phyloP scores from a whole-genome alignment of 2,888 invertebrate species.

The Buathra laborator region DNA sequence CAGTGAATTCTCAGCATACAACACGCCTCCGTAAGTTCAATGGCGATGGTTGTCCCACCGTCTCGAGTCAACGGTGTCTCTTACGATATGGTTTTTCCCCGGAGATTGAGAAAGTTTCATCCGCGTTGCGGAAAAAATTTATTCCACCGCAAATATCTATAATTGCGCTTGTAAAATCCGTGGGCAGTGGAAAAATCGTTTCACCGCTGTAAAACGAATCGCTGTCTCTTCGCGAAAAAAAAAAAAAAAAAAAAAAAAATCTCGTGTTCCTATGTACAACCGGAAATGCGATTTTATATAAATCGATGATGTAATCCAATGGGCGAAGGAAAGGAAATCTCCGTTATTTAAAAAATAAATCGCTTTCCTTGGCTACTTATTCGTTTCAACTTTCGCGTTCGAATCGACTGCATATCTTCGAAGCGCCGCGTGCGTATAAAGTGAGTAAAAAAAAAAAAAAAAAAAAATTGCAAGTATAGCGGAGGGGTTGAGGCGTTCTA shows the following conservation, averaged over 20 bases:
- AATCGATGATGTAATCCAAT: slow-evolving; percentile 3
- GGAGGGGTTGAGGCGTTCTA: slow-evolving; percentile 47
- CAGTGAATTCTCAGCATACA: not conserved
- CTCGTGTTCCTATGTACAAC: slow-evolving; percentile 10
- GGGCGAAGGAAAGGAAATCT: slow-evolving; percentile 15
- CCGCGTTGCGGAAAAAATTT: slow-evolving; percentile 42
- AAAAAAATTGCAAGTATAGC: slow-evolving; percentile 27
- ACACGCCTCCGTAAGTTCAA: not conserved
- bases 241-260: not conserved
- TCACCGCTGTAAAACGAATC: not conserved
- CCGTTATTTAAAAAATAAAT: slow-evolving; percentile 65
- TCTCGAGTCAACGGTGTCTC: not conserved
- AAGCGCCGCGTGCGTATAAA: not conserved
- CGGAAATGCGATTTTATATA: not conserved
- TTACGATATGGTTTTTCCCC: slow-evolving; percentile 61
- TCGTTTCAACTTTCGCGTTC: slow-evolving; percentile 55
- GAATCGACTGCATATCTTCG: slow-evolving; percentile 26
- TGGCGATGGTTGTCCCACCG: not conserved
- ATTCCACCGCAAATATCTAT: not conserved
- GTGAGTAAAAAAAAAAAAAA: slow-evolving; percentile 10
- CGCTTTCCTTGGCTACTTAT: slow-evolving; percentile 30
- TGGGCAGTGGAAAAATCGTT: slow-evolving; percentile 20
- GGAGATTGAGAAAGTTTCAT: slow-evolving; percentile 62
- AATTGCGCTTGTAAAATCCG: not conserved
- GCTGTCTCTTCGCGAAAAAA: not conserved